These are phyloP conservation scores for Calliphora vomitoria DNA, from an alignment of 2,888 invertebrate species.

Conservation along the genomic window DNA sequence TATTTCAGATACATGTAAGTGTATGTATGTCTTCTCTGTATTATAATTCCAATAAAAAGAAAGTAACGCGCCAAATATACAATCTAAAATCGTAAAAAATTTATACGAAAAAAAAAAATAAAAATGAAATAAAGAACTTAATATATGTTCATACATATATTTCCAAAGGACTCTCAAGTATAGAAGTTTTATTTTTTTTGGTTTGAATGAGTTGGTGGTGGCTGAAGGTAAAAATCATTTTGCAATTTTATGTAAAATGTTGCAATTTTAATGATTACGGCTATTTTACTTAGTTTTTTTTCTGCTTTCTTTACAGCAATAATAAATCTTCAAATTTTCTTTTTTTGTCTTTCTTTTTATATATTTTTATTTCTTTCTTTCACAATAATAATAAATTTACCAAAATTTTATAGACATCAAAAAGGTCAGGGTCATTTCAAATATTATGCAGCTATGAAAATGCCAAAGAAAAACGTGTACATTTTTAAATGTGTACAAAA, in stretches of 20 bases:
- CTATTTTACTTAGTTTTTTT: slow-evolving; percentile 29
- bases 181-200: neutral
- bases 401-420: slow-evolving; percentile 18
- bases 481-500: neutral
- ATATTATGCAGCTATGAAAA: neutral
- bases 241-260: slow-evolving; percentile 51
- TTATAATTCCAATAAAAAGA: slow-evolving; percentile 41
- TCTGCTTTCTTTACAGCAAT: slow-evolving; percentile 31
- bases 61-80: slow-evolving; percentile 25
- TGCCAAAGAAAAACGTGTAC: neutral
- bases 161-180: neutral
- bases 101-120: neutral
- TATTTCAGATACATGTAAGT: neutral
- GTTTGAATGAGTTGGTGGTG: neutral
- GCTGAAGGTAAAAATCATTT: slow-evolving; percentile 49
- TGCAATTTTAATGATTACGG: slow-evolving; percentile 62
- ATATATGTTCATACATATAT: neutral
- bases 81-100: slow-evolving; percentile 34
- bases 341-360: too few relatives aligned
- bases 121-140: slow-evolving; percentile 5
- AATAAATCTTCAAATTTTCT: slow-evolving; percentile 38
- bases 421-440: slow-evolving; percentile 33
- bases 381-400: slow-evolving; percentile 21
- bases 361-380: neutral
- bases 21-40: neutral